Conservation (phyloP, 1,140 invertebrate genomes). For the Drosophila littoralis region DNA sequence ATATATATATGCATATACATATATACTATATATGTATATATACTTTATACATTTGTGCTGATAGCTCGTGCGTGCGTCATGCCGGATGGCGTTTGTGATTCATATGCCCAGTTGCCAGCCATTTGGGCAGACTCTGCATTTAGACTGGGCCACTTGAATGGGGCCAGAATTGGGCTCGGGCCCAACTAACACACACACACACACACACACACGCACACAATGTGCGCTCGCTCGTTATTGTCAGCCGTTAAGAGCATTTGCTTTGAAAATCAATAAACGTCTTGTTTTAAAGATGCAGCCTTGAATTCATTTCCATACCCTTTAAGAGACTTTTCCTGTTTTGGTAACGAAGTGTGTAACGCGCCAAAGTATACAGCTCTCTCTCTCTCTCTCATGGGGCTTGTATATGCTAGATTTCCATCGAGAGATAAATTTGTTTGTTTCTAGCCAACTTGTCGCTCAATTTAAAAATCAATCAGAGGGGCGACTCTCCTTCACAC, state of each 20-base stretch:
- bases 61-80: slow-evolving; percentile 47
- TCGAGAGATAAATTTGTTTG: too few species aligned
- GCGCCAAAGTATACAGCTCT: too few species aligned
- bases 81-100: slow-evolving; percentile 31
- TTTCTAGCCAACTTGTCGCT: too few species aligned
- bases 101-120: slow-evolving; percentile 35
- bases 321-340: not conserved
- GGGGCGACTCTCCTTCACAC: too few species aligned
- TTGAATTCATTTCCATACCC: slow-evolving; percentile 23
- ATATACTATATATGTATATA: not conserved
- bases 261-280: slow-evolving; percentile 38
- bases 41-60: slow-evolving; percentile 2
- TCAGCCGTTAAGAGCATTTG: slow-evolving; percentile 31
- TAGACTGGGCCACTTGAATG: slow-evolving; percentile 20
- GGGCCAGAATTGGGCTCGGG: slow-evolving; percentile 3
- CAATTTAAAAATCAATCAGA: too few species aligned
- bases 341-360: too few species aligned
- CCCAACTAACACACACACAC: not conserved
- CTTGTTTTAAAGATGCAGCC: slow-evolving; percentile 28
- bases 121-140: slow-evolving; percentile 36
- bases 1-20: not conserved
- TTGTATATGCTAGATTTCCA: too few species aligned
- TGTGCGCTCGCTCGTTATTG: slow-evolving; percentile 15
- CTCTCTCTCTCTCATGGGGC: too few species aligned
- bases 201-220: not conserved